Evolutionary conservation across 2,888 invertebrate species (phyloP), one percentile per base, ranked within the genome.

Genomic region (Drosophila anceps): DNA sequence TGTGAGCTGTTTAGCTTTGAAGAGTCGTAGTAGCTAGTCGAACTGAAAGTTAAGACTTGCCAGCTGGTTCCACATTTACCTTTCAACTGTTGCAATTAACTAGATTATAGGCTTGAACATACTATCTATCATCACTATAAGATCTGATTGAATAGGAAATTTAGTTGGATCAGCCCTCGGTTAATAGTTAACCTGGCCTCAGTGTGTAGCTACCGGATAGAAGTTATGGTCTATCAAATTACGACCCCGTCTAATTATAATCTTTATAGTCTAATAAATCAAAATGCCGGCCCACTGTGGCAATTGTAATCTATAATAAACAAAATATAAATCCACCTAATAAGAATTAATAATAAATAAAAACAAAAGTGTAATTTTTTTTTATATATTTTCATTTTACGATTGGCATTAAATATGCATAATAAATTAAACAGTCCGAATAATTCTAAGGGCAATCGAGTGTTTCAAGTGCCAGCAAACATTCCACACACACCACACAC

Each of bases 401-500:
- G 61, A 48, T 44, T 63, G 58, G 54, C 64, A 67, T 80, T 70
- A 66, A 84, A 82, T 82, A 84, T 64, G 59, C 51, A 69, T 73
- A 79, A 81, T 83, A 83, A 85, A 83, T 83, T 61, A 73, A 65
- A 60, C 39, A 53, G 33, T 31, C 57, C 53, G 72, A 83, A 79
- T 81, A 72, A 72, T 81, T 81, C 70, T 76, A 71, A 79, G 53
- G 39, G 31, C 71, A 66, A 63, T 76, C 67, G 18, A 72, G 18
- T 31, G 50, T 63, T 62, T 75, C 46, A 63, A 76, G 75, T 76
- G 63, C 12, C 15, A 10, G 13, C 33, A 15, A 18, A 3, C 27
- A 35, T 12, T 24, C 44, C 24, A 18, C n/a, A 18, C n/a, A 46
- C n/a, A n/a, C n/a, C n/a, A n/a, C n/a, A n/a, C n/a, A n/a, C n/a